Conservation (phyloP, 1,140 invertebrate species). For the Drosophila serrata region DNA sequence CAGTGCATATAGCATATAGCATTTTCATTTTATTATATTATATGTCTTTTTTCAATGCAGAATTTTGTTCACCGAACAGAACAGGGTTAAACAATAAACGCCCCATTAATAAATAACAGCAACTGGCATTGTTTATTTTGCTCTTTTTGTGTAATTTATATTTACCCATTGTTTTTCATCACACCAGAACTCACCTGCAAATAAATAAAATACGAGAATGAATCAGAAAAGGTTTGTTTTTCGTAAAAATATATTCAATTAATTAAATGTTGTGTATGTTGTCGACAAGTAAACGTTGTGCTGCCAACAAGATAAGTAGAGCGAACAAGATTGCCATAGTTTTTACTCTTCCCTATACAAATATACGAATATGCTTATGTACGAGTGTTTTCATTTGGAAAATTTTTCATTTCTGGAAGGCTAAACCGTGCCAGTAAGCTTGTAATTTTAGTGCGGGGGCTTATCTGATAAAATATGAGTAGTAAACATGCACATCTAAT, state of each 20-base stretch:
- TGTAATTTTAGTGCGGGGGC: slow-evolving; percentile 18
- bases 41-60: slow-evolving; percentile 21
- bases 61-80: slow-evolving; percentile 8
- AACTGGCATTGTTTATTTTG: slow-evolving; percentile 38
- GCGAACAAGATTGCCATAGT: not conserved
- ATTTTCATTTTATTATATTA: slow-evolving; percentile 29
- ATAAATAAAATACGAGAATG: slow-evolving; percentile 30
- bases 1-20: not conserved
- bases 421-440: slow-evolving; percentile 9
- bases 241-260: slow-evolving; percentile 31
- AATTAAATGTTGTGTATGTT: slow-evolving; percentile 48
- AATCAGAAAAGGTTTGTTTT: slow-evolving; percentile 30
- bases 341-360: not conserved
- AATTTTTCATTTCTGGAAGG: slow-evolving; percentile 23
- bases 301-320: slow-evolving; percentile 25
- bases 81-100: slow-evolving; percentile 38
- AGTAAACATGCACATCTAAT: slow-evolving; percentile 77
- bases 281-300: slow-evolving; percentile 1
- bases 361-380: not conserved
- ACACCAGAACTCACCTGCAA: slow-evolving; percentile 50
- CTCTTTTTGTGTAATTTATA: slow-evolving; percentile 24
- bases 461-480: slow-evolving; percentile 76
- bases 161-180: slow-evolving; percentile 49
- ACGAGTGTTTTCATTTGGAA: slow-evolving; percentile 4
- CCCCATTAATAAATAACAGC: slow-evolving; percentile 54